Conservation (phyloP, 64 coral and sea anemone genomes). For the Trachythela sp. region DNA sequence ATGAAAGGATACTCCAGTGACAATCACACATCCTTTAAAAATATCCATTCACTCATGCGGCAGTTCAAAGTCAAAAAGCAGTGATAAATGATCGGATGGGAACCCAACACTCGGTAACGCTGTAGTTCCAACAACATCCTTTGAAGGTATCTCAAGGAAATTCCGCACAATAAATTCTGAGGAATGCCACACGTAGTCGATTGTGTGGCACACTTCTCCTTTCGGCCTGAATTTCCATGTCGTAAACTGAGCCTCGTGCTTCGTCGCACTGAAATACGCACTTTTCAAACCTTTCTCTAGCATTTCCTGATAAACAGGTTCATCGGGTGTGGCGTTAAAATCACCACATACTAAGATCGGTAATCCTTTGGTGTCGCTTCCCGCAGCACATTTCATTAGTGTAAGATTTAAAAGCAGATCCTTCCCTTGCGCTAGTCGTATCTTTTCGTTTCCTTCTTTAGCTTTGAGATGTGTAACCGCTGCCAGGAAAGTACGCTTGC, state of each 20-base stretch:
- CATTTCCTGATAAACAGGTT: constrained; percentile 78
- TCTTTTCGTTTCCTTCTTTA: constrained; percentile 54
- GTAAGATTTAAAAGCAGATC: constrained; percentile 50
- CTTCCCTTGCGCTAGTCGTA: constrained; percentile 58
- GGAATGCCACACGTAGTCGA: constrained; percentile 88
- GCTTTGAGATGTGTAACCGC: constrained; percentile 88
- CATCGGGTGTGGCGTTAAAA: constrained; percentile 85
- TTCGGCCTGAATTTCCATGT: constrained; percentile 78
- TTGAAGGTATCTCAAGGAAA: constrained; percentile 54
- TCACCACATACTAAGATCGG: constrained; percentile 70
- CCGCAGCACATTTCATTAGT: constrained; percentile 40
- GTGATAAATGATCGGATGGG: constrained; percentile 84
- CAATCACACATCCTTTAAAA: background rate
- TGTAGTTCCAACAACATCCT: constrained; percentile 22
- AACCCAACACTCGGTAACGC: constrained; percentile 60
- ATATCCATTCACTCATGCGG: background rate
- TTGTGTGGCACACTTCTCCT: constrained; percentile 82
- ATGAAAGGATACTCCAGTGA: background rate
- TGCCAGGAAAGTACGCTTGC: constrained; percentile 31
- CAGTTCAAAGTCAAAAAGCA: constrained; percentile 71
- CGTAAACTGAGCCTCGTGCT: constrained; percentile 60
- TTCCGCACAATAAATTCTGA: constrained; percentile 45
- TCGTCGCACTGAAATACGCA: constrained; percentile 57
- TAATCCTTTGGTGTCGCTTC: constrained; percentile 10
- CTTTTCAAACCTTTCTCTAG: constrained; percentile 53